Evolutionary conservation across 2,888 invertebrate species (phyloP).

Genomic region (Micropterix aruncella): DNA sequence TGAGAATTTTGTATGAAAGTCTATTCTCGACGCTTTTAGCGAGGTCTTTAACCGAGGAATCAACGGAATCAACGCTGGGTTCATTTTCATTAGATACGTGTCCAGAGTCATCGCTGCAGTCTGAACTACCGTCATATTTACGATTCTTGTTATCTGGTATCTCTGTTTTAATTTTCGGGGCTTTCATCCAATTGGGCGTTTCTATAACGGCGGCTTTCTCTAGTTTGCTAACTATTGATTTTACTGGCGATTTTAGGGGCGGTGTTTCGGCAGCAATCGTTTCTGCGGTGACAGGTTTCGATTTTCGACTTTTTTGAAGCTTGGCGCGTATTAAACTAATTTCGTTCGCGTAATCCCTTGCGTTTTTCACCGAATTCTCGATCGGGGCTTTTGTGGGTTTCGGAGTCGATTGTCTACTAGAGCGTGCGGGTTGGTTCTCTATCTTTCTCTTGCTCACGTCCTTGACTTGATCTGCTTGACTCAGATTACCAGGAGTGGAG

Average conservation of each 20-base stretch:
- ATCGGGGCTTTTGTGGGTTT: background rate
- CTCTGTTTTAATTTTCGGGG: constrained; percentile 17
- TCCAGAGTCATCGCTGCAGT: constrained; percentile 69
- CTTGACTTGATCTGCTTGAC: constrained; percentile 37
- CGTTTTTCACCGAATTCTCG: constrained; percentile 2
- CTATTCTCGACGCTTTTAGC: constrained; percentile 15
- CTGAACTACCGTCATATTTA: constrained; percentile 47
- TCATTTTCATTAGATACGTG: constrained; percentile 67
- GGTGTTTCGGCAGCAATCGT: constrained; percentile 20
- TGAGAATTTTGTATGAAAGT: background rate
- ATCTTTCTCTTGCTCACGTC: constrained; percentile 38
- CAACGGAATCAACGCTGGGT: constrained; percentile 24
- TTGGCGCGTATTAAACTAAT: constrained; percentile 35
- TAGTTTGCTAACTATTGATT: constrained; percentile 34
- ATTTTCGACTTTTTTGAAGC: constrained; percentile 32
- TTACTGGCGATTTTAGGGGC: constrained; percentile 31
- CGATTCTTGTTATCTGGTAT: constrained; percentile 16
- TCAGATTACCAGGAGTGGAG: constrained; percentile 43
- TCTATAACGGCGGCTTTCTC: constrained; percentile 34
- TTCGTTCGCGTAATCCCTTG: constrained; percentile 34
- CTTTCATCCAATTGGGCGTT: constrained; percentile 10
- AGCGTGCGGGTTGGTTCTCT: constrained; percentile 22
- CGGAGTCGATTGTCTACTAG: constrained; percentile 2
- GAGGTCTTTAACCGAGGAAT: constrained; percentile 27
- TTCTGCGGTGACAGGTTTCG: constrained; percentile 25